Base-by-base conservation (phyloP, 2,113 vertebrate genomes). In the Phyllostomus hastatus region DNA sequence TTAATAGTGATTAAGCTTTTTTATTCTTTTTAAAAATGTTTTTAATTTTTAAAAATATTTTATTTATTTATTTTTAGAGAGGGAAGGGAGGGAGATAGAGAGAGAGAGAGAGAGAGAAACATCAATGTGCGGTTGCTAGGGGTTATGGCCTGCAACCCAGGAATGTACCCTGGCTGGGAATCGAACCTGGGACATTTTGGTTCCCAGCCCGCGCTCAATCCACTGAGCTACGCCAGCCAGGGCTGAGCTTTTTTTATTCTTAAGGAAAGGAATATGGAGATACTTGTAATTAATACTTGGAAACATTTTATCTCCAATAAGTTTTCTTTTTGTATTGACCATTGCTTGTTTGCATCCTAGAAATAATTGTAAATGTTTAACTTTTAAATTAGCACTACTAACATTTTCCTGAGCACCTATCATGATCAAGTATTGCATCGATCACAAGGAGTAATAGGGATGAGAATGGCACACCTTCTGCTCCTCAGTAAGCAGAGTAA, bases 221-320 rank as follows among this genome's bases (percentile, higher is more conserved):
- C 38, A 41, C 38, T 41, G 38, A 41, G 38, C 38, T 41, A 41
- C 38, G 4, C 38, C 38, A 41, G 38, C 38, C 38, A 41, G 38
- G 38, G 38, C 38, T 94, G 78, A 76, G 0, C 2, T 97, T 5
- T 97, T 97, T 57, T 96, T n/a, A 43, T 76, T 89, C 17, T 79
- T 75, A 35, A 41, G 33, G 7, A 72, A 97, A 79, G 50, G 10
- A 64, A 10, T 31, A 57, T 1, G 4, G n/a, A 84, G 31, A 59
- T 17, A 72, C 1, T 6, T 93, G 1, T 67, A 76, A 46, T 95
- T 17, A 87, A 12, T 38, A 0, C 2, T 94, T 86, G 64, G 12
- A 79, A 79, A 57, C 33, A n/a, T 67, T 73, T 0, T 73, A 79
- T 24, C 8, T 9, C 14, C 4, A 9, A 11, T 79, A 33, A 10